Evolutionary conservation across 2,797 vertebrate genomes (phyloP).

Genomic region (Lutra lutra): DNA sequence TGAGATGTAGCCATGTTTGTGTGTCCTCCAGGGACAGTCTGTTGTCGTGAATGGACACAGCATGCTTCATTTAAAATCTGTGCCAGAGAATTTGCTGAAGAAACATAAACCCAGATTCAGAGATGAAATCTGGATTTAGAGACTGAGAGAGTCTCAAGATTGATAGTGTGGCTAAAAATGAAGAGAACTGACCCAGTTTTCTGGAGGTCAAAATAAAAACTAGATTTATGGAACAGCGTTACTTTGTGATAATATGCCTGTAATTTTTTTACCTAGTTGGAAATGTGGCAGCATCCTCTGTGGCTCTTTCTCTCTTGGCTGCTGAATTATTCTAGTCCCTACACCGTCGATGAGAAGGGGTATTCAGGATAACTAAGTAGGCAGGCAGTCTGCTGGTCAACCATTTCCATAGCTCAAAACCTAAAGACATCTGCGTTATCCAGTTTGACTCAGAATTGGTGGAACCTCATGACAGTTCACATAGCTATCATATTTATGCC

Average conservation of each 20-base stretch:
- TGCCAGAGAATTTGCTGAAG: neutral
- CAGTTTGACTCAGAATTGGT: neutral
- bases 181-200: constrained; percentile 33
- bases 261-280: neutral
- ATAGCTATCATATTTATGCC: neutral
- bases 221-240: constrained; percentile 19
- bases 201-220: constrained; percentile 22
- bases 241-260: neutral
- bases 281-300: neutral
- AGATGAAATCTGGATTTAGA: constrained; percentile 6
- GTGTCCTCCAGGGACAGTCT: neutral
- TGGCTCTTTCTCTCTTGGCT: neutral
- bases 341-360: fast-evolving
- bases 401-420: neutral
- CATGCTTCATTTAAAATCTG: neutral
- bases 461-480: neutral
- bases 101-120: constrained; percentile 34
- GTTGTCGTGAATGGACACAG: neutral
- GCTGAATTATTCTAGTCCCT: neutral
- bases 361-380: neutral
- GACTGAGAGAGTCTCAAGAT: neutral
- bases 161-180: constrained; percentile 40
- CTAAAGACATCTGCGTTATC: neutral
- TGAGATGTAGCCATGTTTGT: neutral
- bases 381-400: neutral